Percentiles rank a stretch among this genome's conserved stretches.
Evolutionary conservation across 2,113 vertebrate species (phyloP).

Genomic region (Eolophus roseicapilla): DNA sequence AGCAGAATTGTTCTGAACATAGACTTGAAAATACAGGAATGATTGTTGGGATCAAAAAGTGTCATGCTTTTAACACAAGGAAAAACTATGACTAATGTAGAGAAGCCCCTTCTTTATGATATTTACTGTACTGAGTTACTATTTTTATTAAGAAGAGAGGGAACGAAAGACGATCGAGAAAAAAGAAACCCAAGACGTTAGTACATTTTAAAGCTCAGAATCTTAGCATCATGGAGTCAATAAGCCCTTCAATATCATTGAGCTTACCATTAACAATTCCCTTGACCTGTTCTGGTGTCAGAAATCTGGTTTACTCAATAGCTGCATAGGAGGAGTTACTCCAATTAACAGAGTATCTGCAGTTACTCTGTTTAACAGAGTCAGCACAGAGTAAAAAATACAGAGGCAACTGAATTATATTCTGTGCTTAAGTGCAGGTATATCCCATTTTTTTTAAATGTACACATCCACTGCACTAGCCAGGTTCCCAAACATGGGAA

Average conservation of each 20-base stretch:
- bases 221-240: slow-evolving; percentile 18
- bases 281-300: background rate
- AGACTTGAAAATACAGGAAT: background rate
- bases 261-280: background rate
- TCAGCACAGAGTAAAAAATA: background rate
- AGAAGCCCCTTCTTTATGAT: background rate
- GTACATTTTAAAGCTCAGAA: slow-evolving; percentile 8
- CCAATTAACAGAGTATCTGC: background rate
- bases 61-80: background rate
- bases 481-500: background rate
- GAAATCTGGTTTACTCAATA: slow-evolving; percentile 26
- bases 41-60: background rate
- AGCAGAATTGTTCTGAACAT: background rate
- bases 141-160: background rate
- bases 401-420: background rate
- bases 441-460: background rate
- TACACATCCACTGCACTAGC: background rate
- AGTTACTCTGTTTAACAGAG: background rate
- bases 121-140: background rate
- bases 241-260: slow-evolving; percentile 29
- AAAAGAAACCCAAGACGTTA: background rate
- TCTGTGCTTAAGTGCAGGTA: background rate
- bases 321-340: background rate
- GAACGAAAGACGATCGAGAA: background rate
- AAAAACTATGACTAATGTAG: background rate